Evolutionary conservation across 2,888 invertebrate species (phyloP), one percentile per base, ranked within the genome.

Genomic region (Rhagium mordax): DNA sequence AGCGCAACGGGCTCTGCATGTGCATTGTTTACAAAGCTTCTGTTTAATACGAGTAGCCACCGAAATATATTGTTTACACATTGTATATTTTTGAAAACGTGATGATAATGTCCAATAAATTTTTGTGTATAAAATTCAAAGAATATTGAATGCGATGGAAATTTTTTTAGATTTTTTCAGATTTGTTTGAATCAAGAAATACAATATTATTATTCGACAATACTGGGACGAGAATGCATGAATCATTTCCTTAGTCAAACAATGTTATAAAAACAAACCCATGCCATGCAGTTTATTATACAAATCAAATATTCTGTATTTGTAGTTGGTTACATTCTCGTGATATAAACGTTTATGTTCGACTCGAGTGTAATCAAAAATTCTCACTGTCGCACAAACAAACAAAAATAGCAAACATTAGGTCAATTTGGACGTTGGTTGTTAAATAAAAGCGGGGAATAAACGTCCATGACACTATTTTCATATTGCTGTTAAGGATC

Each of bases 301-400:
- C 74, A 78, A 78, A 79, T 78, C 79, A 77, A 78, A 78, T 72
- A 79, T 75, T 74, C 73, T 69, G 59, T 75, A 74, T 76, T 75
- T 70, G 71, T 70, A 41, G 72, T 74, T 72, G 53, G 69, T 69
- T 71, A 59, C 51, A 65, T 68, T 77, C 72, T 74, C 79, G 78
- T 79, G 79, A 76, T 79, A 73, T 68, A 76, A 64, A 51, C 70
- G 67, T 74, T 64, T 74, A 74, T 78, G 79, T 79, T n/a, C 77
- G 71, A 78, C 72, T 67, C 69, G 72, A 76, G 72, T 77, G 41
- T 62, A 79, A 82, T 81, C 79, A 81, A 81, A 81, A 81, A 81
- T 82, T 81, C 82, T 79, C 80, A 81, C 78, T 82, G 78, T 78
- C 67, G 55, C 74, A 65, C 60, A 68, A 77, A 71, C 74, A 75